Evolutionary conservation across 2,797 vertebrate genomes (phyloP).

Genomic region (Meda fulgida): DNA sequence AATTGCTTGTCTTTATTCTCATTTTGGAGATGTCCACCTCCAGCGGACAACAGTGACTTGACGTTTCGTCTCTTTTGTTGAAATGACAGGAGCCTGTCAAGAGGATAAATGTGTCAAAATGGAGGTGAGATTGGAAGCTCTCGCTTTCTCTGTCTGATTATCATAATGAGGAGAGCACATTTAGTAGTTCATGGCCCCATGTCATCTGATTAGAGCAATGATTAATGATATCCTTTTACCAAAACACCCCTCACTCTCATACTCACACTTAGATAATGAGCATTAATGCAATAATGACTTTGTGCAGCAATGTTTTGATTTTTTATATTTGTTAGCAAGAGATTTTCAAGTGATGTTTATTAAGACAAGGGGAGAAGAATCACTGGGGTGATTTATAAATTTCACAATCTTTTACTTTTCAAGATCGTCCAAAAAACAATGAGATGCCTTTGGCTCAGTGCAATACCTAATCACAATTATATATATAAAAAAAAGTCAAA

Average conservation of each 20-base stretch:
- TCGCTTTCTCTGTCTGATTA: conserved; percentile 86
- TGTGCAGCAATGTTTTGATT: conserved; percentile 26
- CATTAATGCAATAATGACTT: conserved; percentile 34
- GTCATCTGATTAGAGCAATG: conserved; percentile 99
- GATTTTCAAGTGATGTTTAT: background rate
- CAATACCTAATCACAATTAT: background rate
- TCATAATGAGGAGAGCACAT: conserved; percentile 99
- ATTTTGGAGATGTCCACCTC: conserved; percentile 53
- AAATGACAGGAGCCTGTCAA: conserved; percentile 78
- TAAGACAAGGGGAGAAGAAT: background rate
- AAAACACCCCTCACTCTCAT: conserved; percentile 81
- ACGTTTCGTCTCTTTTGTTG: conserved; percentile 65
- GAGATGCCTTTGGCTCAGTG: background rate
- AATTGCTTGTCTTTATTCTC: conserved; percentile 35
- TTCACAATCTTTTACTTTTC: background rate
- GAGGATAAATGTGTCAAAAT: conserved; percentile 79
- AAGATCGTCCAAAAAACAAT: background rate
- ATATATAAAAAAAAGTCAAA: background rate
- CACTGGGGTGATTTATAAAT: background rate
- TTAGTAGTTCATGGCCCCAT: conserved; percentile 95
- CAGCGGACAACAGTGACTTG: conserved; percentile 62
- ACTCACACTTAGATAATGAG: conserved; percentile 65
- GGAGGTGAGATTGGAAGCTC: conserved; percentile 72
- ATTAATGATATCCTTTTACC: conserved; percentile 98
- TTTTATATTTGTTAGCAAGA: conserved; percentile 12